These are phyloP conservation scores for Pheosia gnoma DNA, from an alignment of 2,888 invertebrate genomes.

Conservation along the genomic window DNA sequence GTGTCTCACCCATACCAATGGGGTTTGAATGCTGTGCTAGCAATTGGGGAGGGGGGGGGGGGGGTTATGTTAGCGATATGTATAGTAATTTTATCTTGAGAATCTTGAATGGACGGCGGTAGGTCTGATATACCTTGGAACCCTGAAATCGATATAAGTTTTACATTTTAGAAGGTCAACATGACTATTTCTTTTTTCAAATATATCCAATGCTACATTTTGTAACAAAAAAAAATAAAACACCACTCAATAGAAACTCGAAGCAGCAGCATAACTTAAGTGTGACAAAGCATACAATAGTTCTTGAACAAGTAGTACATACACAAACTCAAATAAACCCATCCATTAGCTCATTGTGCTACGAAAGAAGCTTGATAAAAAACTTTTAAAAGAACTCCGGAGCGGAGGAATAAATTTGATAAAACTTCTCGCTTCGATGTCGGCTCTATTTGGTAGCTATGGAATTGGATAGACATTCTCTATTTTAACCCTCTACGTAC, in stretches of 20 bases:
- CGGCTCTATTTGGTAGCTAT: background rate
- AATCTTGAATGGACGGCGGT: too few species aligned
- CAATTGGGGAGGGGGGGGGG: too few species aligned
- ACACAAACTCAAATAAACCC: constrained; percentile 39
- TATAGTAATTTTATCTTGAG: too few species aligned
- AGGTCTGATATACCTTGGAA: too few species aligned
- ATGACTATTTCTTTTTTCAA: too few species aligned
- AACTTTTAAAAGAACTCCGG: constrained; percentile 42
- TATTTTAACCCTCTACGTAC: background rate
- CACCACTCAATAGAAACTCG: background rate
- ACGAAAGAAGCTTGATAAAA: constrained; percentile 36
- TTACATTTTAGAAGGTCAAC: too few species aligned
- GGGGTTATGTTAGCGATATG: too few species aligned
- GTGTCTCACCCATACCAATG: too few species aligned
- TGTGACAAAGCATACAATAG: constrained; percentile 4
- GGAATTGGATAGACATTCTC: background rate
- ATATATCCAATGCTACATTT: background rate
- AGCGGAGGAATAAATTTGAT: constrained; percentile 58
- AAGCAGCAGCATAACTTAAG: background rate
- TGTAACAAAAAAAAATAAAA: background rate
- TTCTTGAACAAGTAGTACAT: constrained; percentile 32
- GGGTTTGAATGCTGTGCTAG: too few species aligned
- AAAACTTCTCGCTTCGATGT: constrained; percentile 33
- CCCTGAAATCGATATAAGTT: too few species aligned
- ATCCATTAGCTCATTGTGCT: constrained; percentile 52